Evolutionary conservation across 1,140 invertebrate species (phyloP).

Genomic region (Eupeodes corollae): DNA sequence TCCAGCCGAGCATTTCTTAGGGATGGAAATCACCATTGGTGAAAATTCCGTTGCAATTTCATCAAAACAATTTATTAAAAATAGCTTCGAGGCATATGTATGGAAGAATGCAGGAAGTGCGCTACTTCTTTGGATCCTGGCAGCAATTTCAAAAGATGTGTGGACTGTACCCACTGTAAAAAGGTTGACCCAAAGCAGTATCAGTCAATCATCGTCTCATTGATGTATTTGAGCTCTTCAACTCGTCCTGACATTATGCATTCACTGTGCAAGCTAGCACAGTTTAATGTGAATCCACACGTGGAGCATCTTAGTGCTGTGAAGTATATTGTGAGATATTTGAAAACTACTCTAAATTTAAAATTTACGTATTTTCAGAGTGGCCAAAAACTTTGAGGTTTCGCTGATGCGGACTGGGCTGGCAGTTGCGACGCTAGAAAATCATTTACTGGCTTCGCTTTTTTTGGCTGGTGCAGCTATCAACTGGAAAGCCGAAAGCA

Average conservation of each 20-base stretch:
- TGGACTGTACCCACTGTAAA: neutral
- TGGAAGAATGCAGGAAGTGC: neutral
- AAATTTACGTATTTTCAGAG: neutral
- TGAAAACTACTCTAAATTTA: neutral
- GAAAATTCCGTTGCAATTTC: constrained; percentile 5
- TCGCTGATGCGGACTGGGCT: neutral
- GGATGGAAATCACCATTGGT: constrained; percentile 20
- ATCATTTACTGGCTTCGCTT: neutral
- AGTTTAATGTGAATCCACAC: neutral
- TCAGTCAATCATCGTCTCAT: neutral
- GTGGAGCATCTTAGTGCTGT: neutral
- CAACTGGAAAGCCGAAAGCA: too few relatives aligned
- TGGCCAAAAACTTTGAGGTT: neutral
- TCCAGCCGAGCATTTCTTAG: constrained; percentile 19
- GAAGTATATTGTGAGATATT: neutral
- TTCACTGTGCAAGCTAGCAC: neutral
- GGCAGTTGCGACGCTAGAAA: neutral
- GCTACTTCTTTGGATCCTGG: neutral
- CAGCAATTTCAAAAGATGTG: too few relatives aligned
- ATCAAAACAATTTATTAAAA: constrained; percentile 6
- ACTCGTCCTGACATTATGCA: neutral
- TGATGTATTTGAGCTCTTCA: neutral
- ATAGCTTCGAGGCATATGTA: constrained; percentile 4
- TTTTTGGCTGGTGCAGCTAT: neutral
- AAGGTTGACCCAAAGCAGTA: neutral